Evolutionary conservation across 2,113 vertebrate genomes (phyloP), one percentile per base, ranked within the genome.

Genomic region (Rhineura floridana): DNA sequence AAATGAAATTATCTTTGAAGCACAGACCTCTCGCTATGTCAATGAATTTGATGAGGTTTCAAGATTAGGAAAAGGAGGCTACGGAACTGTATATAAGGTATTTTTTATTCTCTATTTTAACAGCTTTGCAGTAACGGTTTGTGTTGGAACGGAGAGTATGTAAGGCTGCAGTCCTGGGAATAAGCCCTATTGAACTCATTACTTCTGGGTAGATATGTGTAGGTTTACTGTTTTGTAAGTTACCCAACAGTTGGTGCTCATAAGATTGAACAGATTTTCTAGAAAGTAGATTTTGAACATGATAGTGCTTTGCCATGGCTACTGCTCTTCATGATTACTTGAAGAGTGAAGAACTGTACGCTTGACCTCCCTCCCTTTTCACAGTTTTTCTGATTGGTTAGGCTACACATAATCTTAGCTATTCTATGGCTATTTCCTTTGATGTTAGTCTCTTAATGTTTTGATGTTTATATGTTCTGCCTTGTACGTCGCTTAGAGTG

Each of bases 1-100:
- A 4, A 98, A 97, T 88, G 98, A 98, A 88, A 93, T 97, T 89
- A 94, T 98, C 44, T 98, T 98, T 86, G 98, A 99, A 96, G 97
- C 97, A 2, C 98, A 99, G 92, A 98, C 98, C 0, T 99, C 99
- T 33, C 98, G 99, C 3, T 99, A 98, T 91, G 95, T 99, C 75
- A 98, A 97, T 95, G 99, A 99, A 92, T 99, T 99, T 97, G 99
- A 99, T 93, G 98, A 99, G 94, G 85, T 98, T 65, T 95, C 96
- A 62, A 91, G 95, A 86, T 95, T 99, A 46, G 99, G 99, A 87
- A 98, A 97, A 97, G 99, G 99, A 88, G 97, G 98, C 17, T 99
- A 99, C 33, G 99, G 99, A 83, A 97, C 98, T 93, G 99, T 99
- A 1, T 99, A 97, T 93, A 99, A 99, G 98, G 99, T 99, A 95